Evolutionary conservation across 2,797 vertebrate genomes (phyloP).

Genomic region (Strix occidentalis): DNA sequence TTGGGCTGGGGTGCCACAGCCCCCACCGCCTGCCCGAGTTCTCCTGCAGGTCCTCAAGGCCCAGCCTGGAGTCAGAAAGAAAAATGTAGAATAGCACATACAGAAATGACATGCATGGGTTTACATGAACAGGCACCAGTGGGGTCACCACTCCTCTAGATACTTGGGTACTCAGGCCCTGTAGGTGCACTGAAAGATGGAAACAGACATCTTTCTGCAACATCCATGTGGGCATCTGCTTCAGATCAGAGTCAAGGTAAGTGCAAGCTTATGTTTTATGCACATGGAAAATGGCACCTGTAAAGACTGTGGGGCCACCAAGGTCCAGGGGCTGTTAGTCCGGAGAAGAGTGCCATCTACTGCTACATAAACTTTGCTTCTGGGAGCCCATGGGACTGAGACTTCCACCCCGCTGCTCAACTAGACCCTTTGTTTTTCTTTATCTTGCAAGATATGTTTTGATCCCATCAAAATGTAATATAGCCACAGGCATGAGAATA

Average conservation of each 20-base stretch:
- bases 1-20: not conserved
- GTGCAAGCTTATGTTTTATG: not conserved
- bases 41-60: not conserved
- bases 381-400: not conserved
- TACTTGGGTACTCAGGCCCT: not conserved
- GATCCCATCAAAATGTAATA: not conserved
- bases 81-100: not conserved
- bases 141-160: not conserved
- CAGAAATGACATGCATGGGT: not conserved
- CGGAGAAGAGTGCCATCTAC: not conserved
- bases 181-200: not conserved
- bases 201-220: not conserved
- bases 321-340: no score
- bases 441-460: not conserved
- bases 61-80: not conserved
- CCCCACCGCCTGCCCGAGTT: rapidly evolving
- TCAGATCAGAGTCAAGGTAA: not conserved
- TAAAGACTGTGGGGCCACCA: not conserved
- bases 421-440: not conserved
- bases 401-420: not conserved
- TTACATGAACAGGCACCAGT: not conserved
- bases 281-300: not conserved
- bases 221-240: rapidly evolving
- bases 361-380: not conserved
- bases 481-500: not conserved